Percentiles rank a stretch among this genome's conserved stretches.
phyloP scores from a whole-genome alignment of 2,888 invertebrate species.

The Drosophila mercatorum region DNA sequence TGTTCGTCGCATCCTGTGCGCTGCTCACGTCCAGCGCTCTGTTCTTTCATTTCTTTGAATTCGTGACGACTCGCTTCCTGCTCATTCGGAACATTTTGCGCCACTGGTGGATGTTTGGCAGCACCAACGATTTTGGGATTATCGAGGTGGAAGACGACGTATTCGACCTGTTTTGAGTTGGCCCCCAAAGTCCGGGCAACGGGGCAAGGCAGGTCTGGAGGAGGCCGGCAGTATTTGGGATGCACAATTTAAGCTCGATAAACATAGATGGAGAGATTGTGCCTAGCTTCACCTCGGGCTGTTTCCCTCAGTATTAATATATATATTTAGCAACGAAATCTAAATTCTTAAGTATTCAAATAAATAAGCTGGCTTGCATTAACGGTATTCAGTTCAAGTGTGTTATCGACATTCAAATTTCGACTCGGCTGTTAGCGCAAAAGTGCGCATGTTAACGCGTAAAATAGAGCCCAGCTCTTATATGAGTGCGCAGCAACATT shows the following conservation, averaged over 20 bases:
- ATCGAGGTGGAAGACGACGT: slow-evolving; percentile 77
- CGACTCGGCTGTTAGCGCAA: slow-evolving; percentile 8
- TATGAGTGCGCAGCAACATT: neutral
- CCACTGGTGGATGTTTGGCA: slow-evolving; percentile 84
- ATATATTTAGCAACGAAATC: neutral
- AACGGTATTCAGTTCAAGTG: slow-evolving; percentile 17
- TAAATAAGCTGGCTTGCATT: slow-evolving; percentile 24
- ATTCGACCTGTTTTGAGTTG: slow-evolving; percentile 71
- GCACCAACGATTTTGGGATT: slow-evolving; percentile 72
- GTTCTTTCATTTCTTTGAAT: slow-evolving; percentile 83
- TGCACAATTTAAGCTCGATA: neutral
- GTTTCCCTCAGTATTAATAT: neutral
- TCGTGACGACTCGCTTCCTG: slow-evolving; percentile 78
- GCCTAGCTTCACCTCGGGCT: neutral
- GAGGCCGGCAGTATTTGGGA: neutral
- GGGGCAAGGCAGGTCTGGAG: no score
- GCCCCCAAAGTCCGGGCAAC: neutral
- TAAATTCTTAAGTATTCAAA: slow-evolving; percentile 33
- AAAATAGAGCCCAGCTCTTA: neutral
- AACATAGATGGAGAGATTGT: slow-evolving; percentile 3
- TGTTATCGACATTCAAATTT: neutral
- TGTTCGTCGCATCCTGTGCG: slow-evolving; percentile 71
- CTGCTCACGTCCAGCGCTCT: slow-evolving; percentile 81
- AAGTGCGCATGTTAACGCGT: slow-evolving; percentile 9
- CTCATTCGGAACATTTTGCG: slow-evolving; percentile 78